Conservation (phyloP, 2,888 invertebrate genomes). For the Scelioninae gen. 1 region DNA sequence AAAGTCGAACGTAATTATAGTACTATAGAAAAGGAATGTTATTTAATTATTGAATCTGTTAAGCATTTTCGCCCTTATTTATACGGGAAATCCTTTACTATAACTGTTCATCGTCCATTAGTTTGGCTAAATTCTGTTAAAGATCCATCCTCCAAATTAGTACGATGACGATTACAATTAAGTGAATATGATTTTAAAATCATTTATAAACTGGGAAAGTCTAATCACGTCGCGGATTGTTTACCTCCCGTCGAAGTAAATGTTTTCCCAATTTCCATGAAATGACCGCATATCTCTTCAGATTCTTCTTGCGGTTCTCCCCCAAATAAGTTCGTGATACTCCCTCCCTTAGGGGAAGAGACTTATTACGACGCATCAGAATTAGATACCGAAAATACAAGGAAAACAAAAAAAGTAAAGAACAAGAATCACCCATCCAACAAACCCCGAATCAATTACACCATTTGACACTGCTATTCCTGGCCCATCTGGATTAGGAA, state of each 20-base stretch:
- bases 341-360: no score
- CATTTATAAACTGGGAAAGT: neutral
- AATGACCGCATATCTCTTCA: no score
- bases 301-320: no score
- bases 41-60: neutral
- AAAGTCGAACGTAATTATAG: conserved; percentile 10
- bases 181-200: conserved; percentile 13
- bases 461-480: no score
- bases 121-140: neutral
- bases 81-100: neutral
- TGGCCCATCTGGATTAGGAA: no score
- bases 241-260: neutral
- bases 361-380: no score
- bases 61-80: conserved; percentile 24
- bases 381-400: no score
- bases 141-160: neutral
- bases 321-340: no score
- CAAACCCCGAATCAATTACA: no score
- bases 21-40: neutral
- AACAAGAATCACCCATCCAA: no score
- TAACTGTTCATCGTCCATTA: conserved; percentile 8
- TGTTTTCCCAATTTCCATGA: no score
- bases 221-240: neutral
- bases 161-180: neutral
- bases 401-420: no score